Percentiles rank a stretch among this genome's conserved stretches.
These are phyloP conservation scores for Lordiphosa stackelbergi DNA, from an alignment of 1,140 invertebrate species.

Conservation along the genomic window DNA sequence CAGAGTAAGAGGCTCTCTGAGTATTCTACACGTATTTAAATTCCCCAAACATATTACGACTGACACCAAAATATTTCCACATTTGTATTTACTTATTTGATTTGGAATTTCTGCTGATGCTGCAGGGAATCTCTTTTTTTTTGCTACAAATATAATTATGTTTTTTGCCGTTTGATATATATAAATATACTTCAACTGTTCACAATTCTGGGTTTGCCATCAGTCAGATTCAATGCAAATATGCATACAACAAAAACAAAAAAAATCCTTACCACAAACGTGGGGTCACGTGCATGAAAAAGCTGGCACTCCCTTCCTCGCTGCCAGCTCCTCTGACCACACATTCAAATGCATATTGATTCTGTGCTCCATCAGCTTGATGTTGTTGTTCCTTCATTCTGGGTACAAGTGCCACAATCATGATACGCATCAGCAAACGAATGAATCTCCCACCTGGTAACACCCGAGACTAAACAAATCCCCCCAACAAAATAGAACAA, in stretches of 20 bases:
- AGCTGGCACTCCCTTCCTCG: conserved; percentile 22
- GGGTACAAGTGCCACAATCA: conserved; percentile 63
- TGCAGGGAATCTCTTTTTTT: conserved; percentile 24
- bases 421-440: conserved; percentile 61
- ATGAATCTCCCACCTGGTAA: conserved; percentile 44
- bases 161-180: conserved; percentile 47
- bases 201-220: conserved; percentile 40
- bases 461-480: conserved; percentile 8
- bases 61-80: conserved; percentile 7
- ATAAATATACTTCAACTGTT: conserved; percentile 33
- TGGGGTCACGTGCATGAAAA: conserved; percentile 54
- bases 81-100: conserved; percentile 66
- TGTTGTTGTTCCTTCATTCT: conserved; percentile 9
- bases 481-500: conserved; percentile 16
- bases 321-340: conserved; percentile 13
- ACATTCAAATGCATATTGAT: conserved; percentile 74
- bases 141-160: conserved; percentile 51
- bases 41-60: conserved; percentile 55
- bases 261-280: conserved; percentile 22
- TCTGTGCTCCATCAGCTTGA: conserved; percentile 56
- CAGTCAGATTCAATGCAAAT: conserved; percentile 54
- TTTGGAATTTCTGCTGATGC: conserved; percentile 69
- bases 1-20: too few relatives aligned
- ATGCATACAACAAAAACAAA: conserved; percentile 13
- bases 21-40: conserved; percentile 27